These are phyloP conservation scores for Hirtodrosophila confusa DNA, from an alignment of 2,888 invertebrate genomes.

Conservation along the genomic window DNA sequence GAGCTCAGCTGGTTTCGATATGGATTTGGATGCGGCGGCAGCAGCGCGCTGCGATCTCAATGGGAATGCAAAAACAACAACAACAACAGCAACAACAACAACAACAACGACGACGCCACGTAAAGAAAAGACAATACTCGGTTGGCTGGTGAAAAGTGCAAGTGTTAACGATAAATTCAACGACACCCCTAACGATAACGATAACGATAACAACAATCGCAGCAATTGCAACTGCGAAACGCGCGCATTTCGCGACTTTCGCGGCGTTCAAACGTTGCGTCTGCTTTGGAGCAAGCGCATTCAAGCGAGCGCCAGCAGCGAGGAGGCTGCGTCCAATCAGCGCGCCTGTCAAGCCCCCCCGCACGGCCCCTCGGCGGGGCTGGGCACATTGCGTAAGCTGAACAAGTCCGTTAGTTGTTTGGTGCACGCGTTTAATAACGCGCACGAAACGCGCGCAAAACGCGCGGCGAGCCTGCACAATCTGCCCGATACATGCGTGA, in stretches of 20 bases:
- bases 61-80: conserved; percentile 41
- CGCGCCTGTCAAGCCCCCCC: background rate
- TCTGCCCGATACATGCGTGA: conserved; percentile 53
- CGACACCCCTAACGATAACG: conserved; percentile 34
- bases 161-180: conserved; percentile 35
- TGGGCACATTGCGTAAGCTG: conserved; percentile 68
- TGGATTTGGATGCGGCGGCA: conserved; percentile 30
- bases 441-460: conserved; percentile 63
- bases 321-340: conserved; percentile 41
- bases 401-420: conserved; percentile 81
- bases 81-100: conserved; percentile 11
- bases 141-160: conserved; percentile 79
- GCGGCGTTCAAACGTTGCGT: conserved; percentile 82
- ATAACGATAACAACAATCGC: conserved; percentile 25
- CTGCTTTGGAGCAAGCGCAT: conserved; percentile 84
- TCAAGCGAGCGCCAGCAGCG: conserved; percentile 48
- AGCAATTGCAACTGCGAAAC: conserved; percentile 57
- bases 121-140: conserved; percentile 81
- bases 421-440: conserved; percentile 69
- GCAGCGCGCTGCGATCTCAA: conserved; percentile 45
- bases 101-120: conserved; percentile 45
- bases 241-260: conserved; percentile 78
- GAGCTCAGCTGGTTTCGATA: conserved; percentile 34
- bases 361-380: conserved; percentile 15
- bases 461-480: conserved; percentile 81